These are phyloP conservation scores for Speoplatyrhinus poulsoni DNA, from an alignment of 2,113 vertebrate genomes.

Conservation along the genomic window DNA sequence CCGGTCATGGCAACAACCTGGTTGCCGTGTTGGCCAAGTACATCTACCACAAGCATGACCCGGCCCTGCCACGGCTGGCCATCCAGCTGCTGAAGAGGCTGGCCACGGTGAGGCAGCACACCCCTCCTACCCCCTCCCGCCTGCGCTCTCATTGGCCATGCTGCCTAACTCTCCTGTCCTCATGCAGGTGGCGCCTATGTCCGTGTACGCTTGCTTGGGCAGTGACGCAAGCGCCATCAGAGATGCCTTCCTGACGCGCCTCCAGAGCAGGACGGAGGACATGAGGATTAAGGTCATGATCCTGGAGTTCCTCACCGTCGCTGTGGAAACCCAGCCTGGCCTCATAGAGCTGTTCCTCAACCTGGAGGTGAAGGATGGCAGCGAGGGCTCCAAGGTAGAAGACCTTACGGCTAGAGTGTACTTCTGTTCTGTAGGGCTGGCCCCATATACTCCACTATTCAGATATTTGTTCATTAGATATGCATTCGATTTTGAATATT, in stretches of 20 bases:
- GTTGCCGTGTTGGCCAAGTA: constrained; percentile 97
- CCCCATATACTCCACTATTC: too few species aligned
- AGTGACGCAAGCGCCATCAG: constrained; percentile 91
- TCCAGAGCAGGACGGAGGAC: constrained; percentile 93
- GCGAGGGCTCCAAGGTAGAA: constrained; percentile 88
- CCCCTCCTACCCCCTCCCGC: background rate
- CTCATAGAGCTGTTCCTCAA: constrained; percentile 98
- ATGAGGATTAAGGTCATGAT: constrained; percentile 98
- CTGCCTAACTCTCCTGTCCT: background rate
- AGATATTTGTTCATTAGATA: too few species aligned
- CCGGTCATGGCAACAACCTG: constrained; percentile 93
- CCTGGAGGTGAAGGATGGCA: constrained; percentile 88
- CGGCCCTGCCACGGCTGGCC: constrained; percentile 92
- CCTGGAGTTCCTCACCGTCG: constrained; percentile 94
- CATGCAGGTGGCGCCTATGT: constrained; percentile 94
- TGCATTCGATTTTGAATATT: too few species aligned
- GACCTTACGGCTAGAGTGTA: too few species aligned
- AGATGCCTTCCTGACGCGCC: constrained; percentile 91
- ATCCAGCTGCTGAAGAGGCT: constrained; percentile 95
- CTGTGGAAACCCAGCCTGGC: constrained; percentile 95
- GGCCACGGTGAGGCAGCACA: constrained; percentile 79
- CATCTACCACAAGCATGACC: constrained; percentile 96
- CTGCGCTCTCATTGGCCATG: background rate
- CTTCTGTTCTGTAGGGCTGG: too few species aligned
- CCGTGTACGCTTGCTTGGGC: constrained; percentile 94